Base-by-base conservation (phyloP, 2,113 vertebrate species). In the Eptesicus fuscus region DNA sequence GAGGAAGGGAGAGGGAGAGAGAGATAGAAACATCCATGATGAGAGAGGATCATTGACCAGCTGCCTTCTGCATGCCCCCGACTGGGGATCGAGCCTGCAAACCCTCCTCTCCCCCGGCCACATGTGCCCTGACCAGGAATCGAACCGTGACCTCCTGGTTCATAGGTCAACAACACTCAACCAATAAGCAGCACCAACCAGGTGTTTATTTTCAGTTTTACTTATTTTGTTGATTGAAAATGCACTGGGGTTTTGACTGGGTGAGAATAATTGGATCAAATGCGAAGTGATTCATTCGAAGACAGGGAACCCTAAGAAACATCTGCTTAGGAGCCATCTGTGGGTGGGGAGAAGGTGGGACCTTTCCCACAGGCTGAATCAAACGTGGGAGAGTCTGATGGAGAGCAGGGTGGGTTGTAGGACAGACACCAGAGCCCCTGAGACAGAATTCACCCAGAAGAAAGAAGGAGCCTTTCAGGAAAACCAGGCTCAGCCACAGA, bases 311-410 rank as follows among this genome's bases (percentile, higher is more conserved):
- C 35, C 44, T 7, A 23, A 44, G 37, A 49, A 63, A 30, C 40
- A 44, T 90, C 35, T 32, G 20, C 22, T 59, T 78, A 47, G 25
- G 35, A 63, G n/a, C 22, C 59, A 71, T 2, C 25, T 32, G 13
- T 23, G 20, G 9, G 2, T 5, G 14, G 30, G 25, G 22, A 32
- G 4, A 6, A 82, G 23, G 3, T 8, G 49, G 17, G 6, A 12
- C 22, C n/a, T 40, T 77, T 73, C 23, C 23, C 9, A 9, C 2
- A 23, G 7, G 40, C n/a, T 28, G 44, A 37, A n/a, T n/a, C 16
- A n/a, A 1, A 7, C 1, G 0, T 4, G 23, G 40, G 9, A 40
- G 30, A 73, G 7, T 67, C 56, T n/a, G 2, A 40, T 6, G 7
- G 47, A 5, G 5, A 32, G 1, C 10, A 35, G 30, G 23, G n/a